Percentiles rank a stretch among this genome's conserved stretches.
phyloP scores from a whole-genome alignment of 1,140 invertebrate species.

The Cydia amplana region DNA sequence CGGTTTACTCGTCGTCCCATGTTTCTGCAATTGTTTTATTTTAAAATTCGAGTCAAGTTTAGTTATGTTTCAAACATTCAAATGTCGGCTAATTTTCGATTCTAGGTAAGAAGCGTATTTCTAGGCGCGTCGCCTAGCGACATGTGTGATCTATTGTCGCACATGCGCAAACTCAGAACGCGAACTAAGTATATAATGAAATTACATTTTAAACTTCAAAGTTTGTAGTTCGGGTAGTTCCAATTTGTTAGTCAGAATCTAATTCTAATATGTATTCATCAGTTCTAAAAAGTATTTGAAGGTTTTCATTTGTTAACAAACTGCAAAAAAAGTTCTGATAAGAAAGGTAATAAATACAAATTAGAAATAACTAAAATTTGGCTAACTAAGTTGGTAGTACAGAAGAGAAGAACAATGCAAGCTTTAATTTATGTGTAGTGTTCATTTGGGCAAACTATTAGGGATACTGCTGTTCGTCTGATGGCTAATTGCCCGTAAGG shows the following conservation, averaged over 20 bases:
- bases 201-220: slow-evolving; percentile 34
- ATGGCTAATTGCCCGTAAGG: slow-evolving; percentile 84
- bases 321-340: no score
- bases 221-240: no score
- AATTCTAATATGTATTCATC: no score
- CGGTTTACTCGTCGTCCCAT: slow-evolving; percentile 97
- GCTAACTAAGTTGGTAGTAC: no score
- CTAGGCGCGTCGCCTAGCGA: neutral
- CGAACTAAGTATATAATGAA: neutral
- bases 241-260: no score
- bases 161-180: neutral
- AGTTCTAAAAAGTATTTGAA: no score
- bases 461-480: slow-evolving; percentile 92
- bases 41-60: slow-evolving; percentile 2
- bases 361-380: no score
- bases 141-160: slow-evolving; percentile 3
- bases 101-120: neutral
- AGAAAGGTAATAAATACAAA: no score
- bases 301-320: no score
- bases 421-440: no score
- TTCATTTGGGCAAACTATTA: slow-evolving; percentile 94
- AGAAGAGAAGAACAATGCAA: no score
- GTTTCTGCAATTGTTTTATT: slow-evolving; percentile 85
- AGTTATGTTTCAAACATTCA: slow-evolving; percentile 41
- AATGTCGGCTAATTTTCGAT: neutral